Evolutionary conservation across 2,113 vertebrate genomes (phyloP).

Genomic region (Cyphomyrus discorhynchus): DNA sequence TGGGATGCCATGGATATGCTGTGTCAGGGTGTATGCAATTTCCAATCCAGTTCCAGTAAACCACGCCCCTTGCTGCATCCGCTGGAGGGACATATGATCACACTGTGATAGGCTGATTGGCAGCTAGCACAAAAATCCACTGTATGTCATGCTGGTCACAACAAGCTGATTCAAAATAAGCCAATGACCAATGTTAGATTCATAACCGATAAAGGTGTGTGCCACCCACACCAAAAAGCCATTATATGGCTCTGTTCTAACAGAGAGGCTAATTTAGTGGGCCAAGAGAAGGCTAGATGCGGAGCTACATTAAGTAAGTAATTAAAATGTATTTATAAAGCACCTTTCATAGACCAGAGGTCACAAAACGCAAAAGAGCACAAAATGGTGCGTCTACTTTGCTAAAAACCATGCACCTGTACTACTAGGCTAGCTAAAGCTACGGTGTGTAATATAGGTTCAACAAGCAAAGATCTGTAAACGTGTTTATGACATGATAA

Average conservation of each 20-base stretch:
- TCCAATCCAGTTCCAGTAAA: background rate
- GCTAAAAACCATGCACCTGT: background rate
- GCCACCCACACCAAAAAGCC: background rate
- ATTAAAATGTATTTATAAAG: too few relatives aligned
- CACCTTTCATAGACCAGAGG: too few relatives aligned
- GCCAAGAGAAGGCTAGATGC: background rate
- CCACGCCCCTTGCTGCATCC: background rate
- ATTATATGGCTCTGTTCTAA: background rate
- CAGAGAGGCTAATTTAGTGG: background rate
- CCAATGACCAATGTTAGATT: background rate
- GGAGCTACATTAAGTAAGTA: background rate
- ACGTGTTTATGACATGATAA: background rate
- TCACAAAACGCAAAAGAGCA: too few relatives aligned
- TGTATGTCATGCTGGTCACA: background rate
- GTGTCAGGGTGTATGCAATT: background rate
- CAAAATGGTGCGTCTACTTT: background rate
- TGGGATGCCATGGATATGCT: background rate
- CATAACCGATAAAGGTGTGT: background rate
- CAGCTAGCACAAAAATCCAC: background rate
- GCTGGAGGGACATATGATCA: background rate
- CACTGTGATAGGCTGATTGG: background rate
- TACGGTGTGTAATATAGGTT: background rate
- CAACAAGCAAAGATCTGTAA: background rate
- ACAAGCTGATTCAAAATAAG: background rate
- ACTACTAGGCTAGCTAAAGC: background rate